Evolutionary conservation across 2,113 vertebrate species (phyloP).

Genomic region (Uropsilus gracilis): DNA sequence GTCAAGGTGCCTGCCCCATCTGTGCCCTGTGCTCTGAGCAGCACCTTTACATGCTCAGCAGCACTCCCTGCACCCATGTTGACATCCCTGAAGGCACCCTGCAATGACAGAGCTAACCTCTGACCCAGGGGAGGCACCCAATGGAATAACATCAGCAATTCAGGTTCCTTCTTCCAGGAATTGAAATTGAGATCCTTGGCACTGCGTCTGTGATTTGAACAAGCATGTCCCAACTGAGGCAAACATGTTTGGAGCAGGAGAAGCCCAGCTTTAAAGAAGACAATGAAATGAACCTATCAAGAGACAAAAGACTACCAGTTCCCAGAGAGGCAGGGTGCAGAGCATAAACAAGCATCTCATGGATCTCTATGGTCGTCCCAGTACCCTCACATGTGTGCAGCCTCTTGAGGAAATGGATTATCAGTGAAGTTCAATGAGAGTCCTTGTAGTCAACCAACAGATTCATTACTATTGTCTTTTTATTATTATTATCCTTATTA

Average conservation of each 20-base stretch:
- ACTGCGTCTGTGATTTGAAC: neutral
- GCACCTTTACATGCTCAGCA: neutral
- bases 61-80: fast-evolving
- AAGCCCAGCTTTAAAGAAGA: neutral
- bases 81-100: neutral
- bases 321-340: neutral
- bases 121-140: neutral
- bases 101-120: neutral
- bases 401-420: neutral
- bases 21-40: neutral
- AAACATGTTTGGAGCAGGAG: neutral
- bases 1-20: fast-evolving
- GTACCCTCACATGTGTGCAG: neutral
- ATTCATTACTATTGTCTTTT: neutral
- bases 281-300: neutral
- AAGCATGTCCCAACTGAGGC: neutral
- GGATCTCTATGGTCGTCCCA: neutral
- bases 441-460: neutral
- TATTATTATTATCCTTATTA: neutral
- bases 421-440: neutral
- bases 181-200: neutral
- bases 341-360: neutral
- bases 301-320: neutral
- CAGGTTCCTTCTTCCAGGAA: neutral
- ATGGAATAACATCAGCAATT: neutral